phyloP scores from a whole-genome alignment of 2,113 vertebrate species.

The Engraulis encrasicolus region DNA sequence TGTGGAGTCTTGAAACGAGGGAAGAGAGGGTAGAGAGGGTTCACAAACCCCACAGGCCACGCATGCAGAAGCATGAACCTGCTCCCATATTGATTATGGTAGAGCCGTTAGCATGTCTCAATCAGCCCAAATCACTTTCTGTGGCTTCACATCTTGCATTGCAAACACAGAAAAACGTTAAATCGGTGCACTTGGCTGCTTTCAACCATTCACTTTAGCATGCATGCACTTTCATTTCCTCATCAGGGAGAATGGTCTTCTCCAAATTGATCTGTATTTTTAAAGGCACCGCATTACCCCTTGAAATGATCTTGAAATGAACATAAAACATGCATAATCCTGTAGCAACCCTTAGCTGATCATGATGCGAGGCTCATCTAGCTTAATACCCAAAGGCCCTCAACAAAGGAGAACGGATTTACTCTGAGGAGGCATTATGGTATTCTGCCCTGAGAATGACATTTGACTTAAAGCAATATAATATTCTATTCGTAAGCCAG shows the following conservation, averaged over 20 bases:
- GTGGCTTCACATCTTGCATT: not conserved
- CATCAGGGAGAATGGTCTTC: not conserved
- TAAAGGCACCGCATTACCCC: not conserved
- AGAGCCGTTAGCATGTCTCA: slow-evolving; percentile 19
- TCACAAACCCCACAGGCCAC: not conserved
- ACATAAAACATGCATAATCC: not conserved
- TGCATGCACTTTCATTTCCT: not conserved
- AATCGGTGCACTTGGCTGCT: not conserved
- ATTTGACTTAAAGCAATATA: not conserved
- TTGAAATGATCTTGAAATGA: not conserved
- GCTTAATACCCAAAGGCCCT: not conserved
- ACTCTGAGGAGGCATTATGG: not conserved
- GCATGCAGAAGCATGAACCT: not conserved
- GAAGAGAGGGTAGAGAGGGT: not conserved
- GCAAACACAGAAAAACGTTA: not conserved
- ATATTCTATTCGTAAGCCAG: not conserved
- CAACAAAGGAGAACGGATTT: not conserved
- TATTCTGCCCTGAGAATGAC: not conserved
- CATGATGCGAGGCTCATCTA: not conserved
- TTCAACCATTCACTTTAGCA: not conserved
- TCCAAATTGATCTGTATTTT: not conserved
- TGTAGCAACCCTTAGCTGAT: too few relatives aligned
- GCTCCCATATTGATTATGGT: slow-evolving; percentile 38
- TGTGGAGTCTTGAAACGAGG: not conserved
- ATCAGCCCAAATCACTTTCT: not conserved